These are phyloP conservation scores for Bhutanitis thaidina DNA, from an alignment of 2,888 invertebrate species.

Conservation along the genomic window DNA sequence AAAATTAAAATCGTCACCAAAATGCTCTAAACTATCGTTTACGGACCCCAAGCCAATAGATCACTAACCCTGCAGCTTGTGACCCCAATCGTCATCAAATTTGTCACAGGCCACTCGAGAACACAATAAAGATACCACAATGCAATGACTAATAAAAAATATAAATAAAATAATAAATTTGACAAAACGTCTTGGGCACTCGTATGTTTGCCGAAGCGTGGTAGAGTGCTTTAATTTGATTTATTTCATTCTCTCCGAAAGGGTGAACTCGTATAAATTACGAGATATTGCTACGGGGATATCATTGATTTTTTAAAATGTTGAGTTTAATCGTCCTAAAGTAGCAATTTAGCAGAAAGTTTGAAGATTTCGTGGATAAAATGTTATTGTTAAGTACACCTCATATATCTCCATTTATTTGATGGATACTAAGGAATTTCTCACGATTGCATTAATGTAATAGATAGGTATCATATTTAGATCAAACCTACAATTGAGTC, in stretches of 20 bases:
- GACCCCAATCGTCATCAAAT: constrained; percentile 77
- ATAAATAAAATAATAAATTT: constrained; percentile 79
- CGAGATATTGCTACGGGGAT: constrained; percentile 46
- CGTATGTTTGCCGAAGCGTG: constrained; percentile 63
- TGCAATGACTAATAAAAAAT: constrained; percentile 69
- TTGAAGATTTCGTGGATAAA: constrained; percentile 27
- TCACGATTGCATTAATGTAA: neutral
- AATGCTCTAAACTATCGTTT: constrained; percentile 71
- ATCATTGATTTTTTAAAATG: constrained; percentile 34
- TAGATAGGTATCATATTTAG: too few species aligned
- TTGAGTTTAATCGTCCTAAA: constrained; percentile 27
- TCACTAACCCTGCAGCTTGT: constrained; percentile 61
- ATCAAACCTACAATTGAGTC: too few species aligned
- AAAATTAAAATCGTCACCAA: constrained; percentile 69
- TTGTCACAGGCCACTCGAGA: constrained; percentile 77
- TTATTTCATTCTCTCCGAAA: constrained; percentile 70
- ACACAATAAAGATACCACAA: constrained; percentile 65
- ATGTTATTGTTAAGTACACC: neutral
- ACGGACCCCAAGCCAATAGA: constrained; percentile 61
- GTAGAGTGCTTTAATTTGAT: constrained; percentile 76
- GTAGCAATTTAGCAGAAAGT: constrained; percentile 34
- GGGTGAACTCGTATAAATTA: constrained; percentile 70
- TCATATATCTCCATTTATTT: constrained; percentile 2
- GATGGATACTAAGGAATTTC: neutral
- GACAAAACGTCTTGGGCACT: constrained; percentile 80